A percentile compares a stretch with the other conserved stretches of the same genome.
Conservation (phyloP, 2,888 invertebrate species). For the Drosophila barbarae region DNA sequence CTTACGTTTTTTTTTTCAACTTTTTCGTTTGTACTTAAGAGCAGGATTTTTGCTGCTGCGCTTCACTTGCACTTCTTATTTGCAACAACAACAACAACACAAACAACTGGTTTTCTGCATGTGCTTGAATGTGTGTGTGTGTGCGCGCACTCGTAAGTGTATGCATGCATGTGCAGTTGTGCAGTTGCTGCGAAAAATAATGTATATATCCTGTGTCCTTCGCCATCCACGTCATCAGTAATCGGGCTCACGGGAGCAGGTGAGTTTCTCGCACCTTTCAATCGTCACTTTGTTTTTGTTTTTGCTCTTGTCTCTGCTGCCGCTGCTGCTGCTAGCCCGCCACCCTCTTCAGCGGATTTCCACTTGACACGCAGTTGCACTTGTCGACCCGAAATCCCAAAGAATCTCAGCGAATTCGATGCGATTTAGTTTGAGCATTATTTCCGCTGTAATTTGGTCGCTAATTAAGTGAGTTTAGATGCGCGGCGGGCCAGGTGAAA, state of each 20-base stretch:
- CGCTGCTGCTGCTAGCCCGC: slow-evolving; percentile 22
- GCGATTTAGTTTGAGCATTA: not conserved
- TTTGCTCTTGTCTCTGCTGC: slow-evolving; percentile 10
- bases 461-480: slow-evolving; percentile 12
- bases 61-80: slow-evolving; percentile 42
- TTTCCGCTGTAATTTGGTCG: slow-evolving; percentile 1
- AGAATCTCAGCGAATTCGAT: slow-evolving; percentile 9
- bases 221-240: slow-evolving; percentile 70
- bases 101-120: slow-evolving; percentile 35
- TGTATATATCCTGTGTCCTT: slow-evolving; percentile 57
- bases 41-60: slow-evolving; percentile 60
- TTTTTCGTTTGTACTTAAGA: slow-evolving; percentile 33
- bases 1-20: slow-evolving; percentile 17
- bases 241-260: slow-evolving; percentile 41
- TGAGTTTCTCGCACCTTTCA: slow-evolving; percentile 30
- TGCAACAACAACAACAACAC: slow-evolving; percentile 13
- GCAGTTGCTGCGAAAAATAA: slow-evolving; percentile 59
- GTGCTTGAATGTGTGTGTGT: slow-evolving; percentile 38
- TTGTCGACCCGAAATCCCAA: not conserved
- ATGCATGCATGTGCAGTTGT: slow-evolving; percentile 54
- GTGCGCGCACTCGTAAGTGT: slow-evolving; percentile 15
- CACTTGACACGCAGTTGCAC: slow-evolving; percentile 28
- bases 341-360: slow-evolving; percentile 30
- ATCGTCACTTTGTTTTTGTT: slow-evolving; percentile 18
- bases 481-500: slow-evolving; percentile 18